Evolutionary conservation across 2,888 invertebrate genomes (phyloP).

Genomic region (Tinea semifulvella): DNA sequence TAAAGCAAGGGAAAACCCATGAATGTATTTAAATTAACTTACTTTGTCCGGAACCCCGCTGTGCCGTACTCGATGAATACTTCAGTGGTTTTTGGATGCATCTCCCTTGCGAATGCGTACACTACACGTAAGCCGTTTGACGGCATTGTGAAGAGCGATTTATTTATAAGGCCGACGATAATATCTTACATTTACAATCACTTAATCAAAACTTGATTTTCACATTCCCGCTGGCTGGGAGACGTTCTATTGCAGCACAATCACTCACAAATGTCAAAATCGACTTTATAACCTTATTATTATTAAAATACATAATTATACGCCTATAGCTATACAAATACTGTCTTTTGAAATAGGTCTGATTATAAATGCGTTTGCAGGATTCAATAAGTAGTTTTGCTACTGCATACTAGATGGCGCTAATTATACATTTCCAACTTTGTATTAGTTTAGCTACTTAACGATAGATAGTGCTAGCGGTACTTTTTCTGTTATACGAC

Average conservation of each 20-base stretch:
- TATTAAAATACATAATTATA: neutral
- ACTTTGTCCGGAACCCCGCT: slow-evolving; percentile 86
- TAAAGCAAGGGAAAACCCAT: neutral
- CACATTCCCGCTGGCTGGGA: slow-evolving; percentile 57
- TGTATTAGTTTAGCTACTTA: slow-evolving; percentile 1
- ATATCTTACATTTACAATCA: slow-evolving; percentile 53
- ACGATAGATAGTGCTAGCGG: neutral
- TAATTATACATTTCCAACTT: neutral
- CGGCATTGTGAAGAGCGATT: slow-evolving; percentile 55
- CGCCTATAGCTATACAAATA: neutral
- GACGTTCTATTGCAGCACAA: slow-evolving; percentile 15
- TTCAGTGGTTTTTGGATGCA: slow-evolving; percentile 76
- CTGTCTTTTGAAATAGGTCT: neutral
- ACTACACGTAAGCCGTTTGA: slow-evolving; percentile 71
- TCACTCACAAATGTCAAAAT: slow-evolving; percentile 9
- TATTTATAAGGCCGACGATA: slow-evolving; percentile 52
- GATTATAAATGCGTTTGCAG: neutral
- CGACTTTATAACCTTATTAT: neutral
- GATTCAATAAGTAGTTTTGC: neutral
- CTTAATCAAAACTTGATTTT: slow-evolving; percentile 53
- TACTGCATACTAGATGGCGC: neutral
- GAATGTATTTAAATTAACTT: slow-evolving; percentile 34
- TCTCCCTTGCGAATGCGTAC: slow-evolving; percentile 81
- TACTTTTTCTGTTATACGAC: too few relatives aligned
- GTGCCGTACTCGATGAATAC: slow-evolving; percentile 82